phyloP scores from a whole-genome alignment of 2,113 vertebrate species.

The Nycticorax nycticorax region DNA sequence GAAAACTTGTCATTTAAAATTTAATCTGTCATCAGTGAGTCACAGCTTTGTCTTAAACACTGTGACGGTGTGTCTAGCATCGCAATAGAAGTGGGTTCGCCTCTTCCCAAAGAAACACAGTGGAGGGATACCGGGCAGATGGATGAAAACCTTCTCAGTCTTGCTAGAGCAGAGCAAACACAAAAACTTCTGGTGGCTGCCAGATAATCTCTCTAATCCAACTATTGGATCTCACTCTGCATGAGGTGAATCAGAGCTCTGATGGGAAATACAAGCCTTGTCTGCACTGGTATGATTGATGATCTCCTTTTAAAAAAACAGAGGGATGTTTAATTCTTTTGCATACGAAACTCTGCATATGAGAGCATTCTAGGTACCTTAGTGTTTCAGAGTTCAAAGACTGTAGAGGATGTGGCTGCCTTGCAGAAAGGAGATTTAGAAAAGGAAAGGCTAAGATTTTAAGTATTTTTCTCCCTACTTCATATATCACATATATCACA shows the following conservation, averaged over 20 bases:
- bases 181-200: background rate
- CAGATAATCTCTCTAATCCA: constrained; percentile 3
- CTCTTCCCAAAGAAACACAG: background rate
- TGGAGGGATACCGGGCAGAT: background rate
- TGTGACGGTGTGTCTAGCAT: background rate
- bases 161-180: background rate
- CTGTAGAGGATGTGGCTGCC: background rate
- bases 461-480: background rate
- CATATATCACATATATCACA: background rate
- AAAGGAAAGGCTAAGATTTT: background rate
- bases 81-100: background rate
- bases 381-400: background rate
- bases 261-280: background rate
- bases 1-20: background rate
- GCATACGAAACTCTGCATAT: background rate
- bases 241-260: background rate
- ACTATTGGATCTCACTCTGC: background rate
- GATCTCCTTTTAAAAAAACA: background rate
- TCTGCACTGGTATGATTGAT: background rate
- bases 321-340: background rate
- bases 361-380: background rate
- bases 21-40: background rate
- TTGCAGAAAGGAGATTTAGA: background rate
- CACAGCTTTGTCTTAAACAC: background rate
- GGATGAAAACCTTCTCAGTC: background rate